These are phyloP conservation scores for Pipistrellus nathusii DNA, from an alignment of 2,797 vertebrate species.

Conservation along the genomic window DNA sequence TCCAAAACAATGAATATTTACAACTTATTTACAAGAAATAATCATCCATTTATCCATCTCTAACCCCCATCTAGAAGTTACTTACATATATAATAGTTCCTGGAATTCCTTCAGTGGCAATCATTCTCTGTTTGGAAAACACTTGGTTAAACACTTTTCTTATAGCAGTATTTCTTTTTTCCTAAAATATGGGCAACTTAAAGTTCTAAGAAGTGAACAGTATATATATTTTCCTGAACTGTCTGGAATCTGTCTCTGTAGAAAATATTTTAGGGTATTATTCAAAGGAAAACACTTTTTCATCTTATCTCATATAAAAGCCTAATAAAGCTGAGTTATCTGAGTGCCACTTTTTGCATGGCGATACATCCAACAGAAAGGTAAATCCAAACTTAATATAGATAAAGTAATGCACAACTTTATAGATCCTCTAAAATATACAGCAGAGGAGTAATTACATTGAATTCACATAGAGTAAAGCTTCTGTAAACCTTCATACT, in stretches of 20 bases:
- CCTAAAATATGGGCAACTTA: slow-evolving; percentile 11
- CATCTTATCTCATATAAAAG: neutral
- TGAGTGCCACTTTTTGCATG: neutral
- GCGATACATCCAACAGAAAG: neutral
- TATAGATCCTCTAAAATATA: slow-evolving; percentile 1
- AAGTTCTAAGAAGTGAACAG: neutral
- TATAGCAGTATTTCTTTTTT: neutral
- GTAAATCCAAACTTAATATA: slow-evolving; percentile 47
- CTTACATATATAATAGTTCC: neutral
- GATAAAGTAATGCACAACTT: slow-evolving; percentile 5
- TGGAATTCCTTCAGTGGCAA: neutral
- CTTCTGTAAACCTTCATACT: neutral
- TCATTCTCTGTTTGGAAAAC: slow-evolving; percentile 10
- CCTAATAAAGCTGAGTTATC: neutral
- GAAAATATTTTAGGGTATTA: slow-evolving; percentile 7
- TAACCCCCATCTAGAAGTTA: neutral
- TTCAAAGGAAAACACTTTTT: neutral
- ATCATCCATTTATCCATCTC: neutral
- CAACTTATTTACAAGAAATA: neutral
- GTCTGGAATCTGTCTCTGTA: neutral
- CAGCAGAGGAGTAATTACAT: neutral
- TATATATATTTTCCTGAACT: neutral
- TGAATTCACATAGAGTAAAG: neutral
- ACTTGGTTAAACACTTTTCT: neutral
- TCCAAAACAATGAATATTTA: neutral